Conservation (phyloP, 2,888 invertebrate species). For the Aethes cnicana region DNA sequence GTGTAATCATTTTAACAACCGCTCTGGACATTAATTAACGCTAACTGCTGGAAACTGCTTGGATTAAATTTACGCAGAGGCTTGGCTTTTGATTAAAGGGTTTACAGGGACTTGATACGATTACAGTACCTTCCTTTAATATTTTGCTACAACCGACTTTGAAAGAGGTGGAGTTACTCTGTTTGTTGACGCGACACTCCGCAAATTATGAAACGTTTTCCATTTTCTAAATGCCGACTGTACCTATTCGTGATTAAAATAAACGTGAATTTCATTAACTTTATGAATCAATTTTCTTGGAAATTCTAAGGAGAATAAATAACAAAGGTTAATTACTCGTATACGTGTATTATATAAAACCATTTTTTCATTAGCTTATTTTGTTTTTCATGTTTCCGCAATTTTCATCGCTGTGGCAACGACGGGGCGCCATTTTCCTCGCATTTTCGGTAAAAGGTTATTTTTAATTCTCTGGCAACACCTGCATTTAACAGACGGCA, state of each 20-base stretch:
- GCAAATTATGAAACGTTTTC: neutral
- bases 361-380: neutral
- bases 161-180: no score
- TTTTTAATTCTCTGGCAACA: constrained; percentile 48
- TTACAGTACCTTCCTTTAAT: no score
- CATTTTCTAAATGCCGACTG: no score
- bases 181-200: no score
- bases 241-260: no score
- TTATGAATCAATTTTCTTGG: no score
- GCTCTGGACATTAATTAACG: constrained; percentile 11
- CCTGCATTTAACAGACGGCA: constrained; percentile 65
- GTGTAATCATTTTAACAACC: constrained; percentile 15
- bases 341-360: no score
- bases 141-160: no score
- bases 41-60: neutral
- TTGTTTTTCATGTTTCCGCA: neutral
- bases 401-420: constrained; percentile 16
- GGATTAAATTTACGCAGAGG: neutral
- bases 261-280: no score
- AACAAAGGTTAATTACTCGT: no score
- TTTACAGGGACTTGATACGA: neutral
- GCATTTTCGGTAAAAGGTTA: constrained; percentile 31
- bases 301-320: no score
- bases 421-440: constrained; percentile 18
- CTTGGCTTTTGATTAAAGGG: constrained; percentile 1